These are phyloP conservation scores for Chlorodrepanis virens DNA, from an alignment of 2,113 vertebrate genomes.

Conservation along the genomic window DNA sequence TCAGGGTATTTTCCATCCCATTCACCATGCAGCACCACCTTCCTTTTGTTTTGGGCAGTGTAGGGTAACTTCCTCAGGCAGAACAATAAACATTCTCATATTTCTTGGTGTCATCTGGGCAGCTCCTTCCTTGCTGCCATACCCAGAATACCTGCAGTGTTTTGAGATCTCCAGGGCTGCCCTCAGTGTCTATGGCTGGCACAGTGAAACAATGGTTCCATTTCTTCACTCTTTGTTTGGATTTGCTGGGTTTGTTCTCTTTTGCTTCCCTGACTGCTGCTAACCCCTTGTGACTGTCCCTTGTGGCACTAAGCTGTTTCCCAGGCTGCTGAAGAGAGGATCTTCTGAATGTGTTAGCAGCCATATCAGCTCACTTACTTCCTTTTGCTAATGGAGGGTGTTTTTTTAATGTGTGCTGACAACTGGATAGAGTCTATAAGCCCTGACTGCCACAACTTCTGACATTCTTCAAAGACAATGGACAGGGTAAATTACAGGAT, in stretches of 20 bases:
- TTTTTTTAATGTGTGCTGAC: neutral
- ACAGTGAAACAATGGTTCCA: neutral
- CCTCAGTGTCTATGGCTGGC: neutral
- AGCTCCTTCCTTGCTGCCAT: neutral
- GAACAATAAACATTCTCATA: neutral
- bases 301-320: constrained; percentile 16
- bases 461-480: constrained; percentile 21
- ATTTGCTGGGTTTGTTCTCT: constrained; percentile 6
- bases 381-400: neutral
- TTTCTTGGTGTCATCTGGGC: neutral
- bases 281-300: neutral
- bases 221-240: neutral
- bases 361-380: neutral
- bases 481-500: constrained; percentile 23
- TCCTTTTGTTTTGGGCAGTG: neutral
- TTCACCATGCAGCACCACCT: neutral
- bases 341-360: neutral
- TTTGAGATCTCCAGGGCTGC: neutral
- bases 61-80: neutral
- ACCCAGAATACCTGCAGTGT: neutral
- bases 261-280: constrained; percentile 8
- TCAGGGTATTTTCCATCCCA: neutral
- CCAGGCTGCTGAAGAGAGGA: neutral
- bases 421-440: neutral
- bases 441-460: neutral